phyloP scores from a whole-genome alignment of 2,888 invertebrate genomes.

The Drosophila infuscata region DNA sequence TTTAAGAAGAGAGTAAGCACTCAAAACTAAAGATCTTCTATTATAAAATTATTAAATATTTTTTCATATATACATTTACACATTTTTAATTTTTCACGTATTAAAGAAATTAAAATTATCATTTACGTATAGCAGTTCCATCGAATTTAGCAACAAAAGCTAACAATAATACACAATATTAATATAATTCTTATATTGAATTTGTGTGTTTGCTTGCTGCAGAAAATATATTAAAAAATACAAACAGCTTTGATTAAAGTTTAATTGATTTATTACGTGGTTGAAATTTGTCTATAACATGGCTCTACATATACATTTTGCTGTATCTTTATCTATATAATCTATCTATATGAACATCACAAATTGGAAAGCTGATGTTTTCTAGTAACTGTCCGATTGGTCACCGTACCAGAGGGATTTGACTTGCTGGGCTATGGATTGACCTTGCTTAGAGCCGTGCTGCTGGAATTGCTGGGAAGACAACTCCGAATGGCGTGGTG shows the following conservation, averaged over 20 bases:
- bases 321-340: background rate
- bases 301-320: background rate
- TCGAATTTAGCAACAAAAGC: background rate
- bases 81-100: background rate
- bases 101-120: background rate
- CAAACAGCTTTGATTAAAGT: background rate
- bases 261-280: background rate
- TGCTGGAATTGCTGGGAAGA: constrained; percentile 24
- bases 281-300: background rate
- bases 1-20: too few relatives aligned
- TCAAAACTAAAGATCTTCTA: background rate
- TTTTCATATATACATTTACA: too few relatives aligned
- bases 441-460: constrained; percentile 7
- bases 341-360: background rate
- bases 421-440: background rate
- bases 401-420: background rate
- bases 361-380: background rate
- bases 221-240: background rate
- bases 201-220: background rate
- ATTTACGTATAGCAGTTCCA: background rate
- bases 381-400: constrained; percentile 24
- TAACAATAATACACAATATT: background rate
- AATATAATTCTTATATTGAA: background rate
- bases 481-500: constrained; percentile 16
- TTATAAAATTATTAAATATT: background rate